phyloP scores from a whole-genome alignment of 1,140 invertebrate species.

The Sycophila sp. region DNA sequence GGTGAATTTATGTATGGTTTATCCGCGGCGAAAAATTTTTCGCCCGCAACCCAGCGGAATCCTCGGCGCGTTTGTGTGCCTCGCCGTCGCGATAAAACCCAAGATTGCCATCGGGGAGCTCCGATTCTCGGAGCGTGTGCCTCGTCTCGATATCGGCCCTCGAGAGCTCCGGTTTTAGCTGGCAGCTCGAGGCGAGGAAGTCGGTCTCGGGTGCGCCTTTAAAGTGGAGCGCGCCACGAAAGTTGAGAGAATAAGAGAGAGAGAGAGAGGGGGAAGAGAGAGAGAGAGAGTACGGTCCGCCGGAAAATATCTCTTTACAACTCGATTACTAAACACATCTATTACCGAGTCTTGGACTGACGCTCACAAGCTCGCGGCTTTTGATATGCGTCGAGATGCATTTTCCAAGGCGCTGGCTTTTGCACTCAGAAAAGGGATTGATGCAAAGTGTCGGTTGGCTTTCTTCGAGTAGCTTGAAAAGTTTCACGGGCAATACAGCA shows the following conservation, averaged over 20 bases:
- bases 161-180: not conserved
- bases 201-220: slow-evolving; percentile 1
- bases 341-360: no score
- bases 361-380: no score
- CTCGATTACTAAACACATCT: not conserved
- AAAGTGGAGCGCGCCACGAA: not conserved
- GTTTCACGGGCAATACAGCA: no score
- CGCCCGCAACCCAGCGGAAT: not conserved
- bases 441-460: no score
- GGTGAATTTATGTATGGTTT: slow-evolving; percentile 30
- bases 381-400: no score
- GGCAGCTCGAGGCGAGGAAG: no score
- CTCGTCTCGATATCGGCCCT: slow-evolving; percentile 15
- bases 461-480: no score
- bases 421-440: no score
- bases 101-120: slow-evolving; percentile 49
- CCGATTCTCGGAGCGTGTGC: slow-evolving; percentile 16
- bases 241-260: not conserved
- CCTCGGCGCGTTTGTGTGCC: not conserved
- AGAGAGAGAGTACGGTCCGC: not conserved
- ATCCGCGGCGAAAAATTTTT: slow-evolving; percentile 16
- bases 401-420: no score
- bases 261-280: not conserved
- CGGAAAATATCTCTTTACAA: not conserved
- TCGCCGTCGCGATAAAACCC: slow-evolving; percentile 46